A percentile compares a stretch with the other conserved stretches of the same genome.
Evolutionary conservation across 1,140 invertebrate species (phyloP).

Genomic region (Drosophila fuyamai): DNA sequence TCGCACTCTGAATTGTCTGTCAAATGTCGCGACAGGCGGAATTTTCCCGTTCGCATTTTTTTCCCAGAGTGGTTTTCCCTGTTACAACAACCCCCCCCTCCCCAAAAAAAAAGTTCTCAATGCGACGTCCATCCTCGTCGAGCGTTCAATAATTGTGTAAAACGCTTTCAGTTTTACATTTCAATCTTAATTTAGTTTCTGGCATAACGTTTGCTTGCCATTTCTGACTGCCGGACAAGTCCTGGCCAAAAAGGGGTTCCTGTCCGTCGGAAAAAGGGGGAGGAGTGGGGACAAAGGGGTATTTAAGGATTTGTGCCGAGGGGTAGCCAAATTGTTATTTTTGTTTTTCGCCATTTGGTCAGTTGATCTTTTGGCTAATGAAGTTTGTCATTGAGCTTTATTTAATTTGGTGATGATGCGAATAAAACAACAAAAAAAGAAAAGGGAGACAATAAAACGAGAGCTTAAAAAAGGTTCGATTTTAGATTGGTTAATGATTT

Average conservation of each 20-base stretch:
- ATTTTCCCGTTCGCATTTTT: conserved; percentile 30
- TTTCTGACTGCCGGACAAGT: conserved; percentile 38
- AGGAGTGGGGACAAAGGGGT: not conserved
- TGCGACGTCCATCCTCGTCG: not conserved
- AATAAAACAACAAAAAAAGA: conserved; percentile 14
- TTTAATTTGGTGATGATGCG: conserved; percentile 75
- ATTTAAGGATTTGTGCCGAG: conserved; percentile 15
- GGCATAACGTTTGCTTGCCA: conserved; percentile 76
- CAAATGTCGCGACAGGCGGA: conserved; percentile 46
- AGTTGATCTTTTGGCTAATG: conserved; percentile 82
- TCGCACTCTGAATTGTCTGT: conserved; percentile 43
- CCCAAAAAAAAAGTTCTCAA: not conserved
- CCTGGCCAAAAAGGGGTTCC: no score
- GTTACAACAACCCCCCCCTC: conserved; percentile 16
- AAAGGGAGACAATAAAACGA: not conserved
- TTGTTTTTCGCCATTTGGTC: conserved; percentile 72
- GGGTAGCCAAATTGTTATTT: conserved; percentile 72
- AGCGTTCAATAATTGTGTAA: conserved; percentile 83
- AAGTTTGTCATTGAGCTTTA: conserved; percentile 84
- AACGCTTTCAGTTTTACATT: conserved; percentile 85
- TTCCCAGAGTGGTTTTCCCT: conserved; percentile 75
- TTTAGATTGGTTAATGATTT: not conserved
- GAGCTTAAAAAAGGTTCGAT: conserved; percentile 25
- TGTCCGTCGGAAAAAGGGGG: conserved; percentile 17
- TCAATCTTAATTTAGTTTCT: conserved; percentile 85